Evolutionary conservation across 2,888 invertebrate species (phyloP).

Genomic region (Synanthedon andrenaeformis): DNA sequence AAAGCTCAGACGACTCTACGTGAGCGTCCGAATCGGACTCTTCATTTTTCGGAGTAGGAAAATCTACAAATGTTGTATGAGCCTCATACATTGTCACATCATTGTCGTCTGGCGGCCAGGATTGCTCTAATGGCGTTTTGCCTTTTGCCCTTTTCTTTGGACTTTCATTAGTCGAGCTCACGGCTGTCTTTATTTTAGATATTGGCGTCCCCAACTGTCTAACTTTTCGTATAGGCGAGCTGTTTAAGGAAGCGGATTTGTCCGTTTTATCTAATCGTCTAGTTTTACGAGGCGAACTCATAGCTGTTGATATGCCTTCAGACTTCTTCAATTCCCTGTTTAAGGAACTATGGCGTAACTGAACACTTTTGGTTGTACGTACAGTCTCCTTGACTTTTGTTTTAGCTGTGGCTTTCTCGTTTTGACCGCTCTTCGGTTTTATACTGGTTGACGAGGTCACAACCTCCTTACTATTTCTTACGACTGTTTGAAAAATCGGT

Average conservation of each 20-base stretch:
- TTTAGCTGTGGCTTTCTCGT: constrained; percentile 42
- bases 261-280: constrained; percentile 57
- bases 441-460: constrained; percentile 40
- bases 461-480: constrained; percentile 43
- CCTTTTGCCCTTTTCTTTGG: constrained; percentile 47
- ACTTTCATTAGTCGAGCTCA: constrained; percentile 51
- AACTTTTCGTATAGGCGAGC: constrained; percentile 61
- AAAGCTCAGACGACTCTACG: constrained; percentile 51
- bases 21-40: constrained; percentile 58
- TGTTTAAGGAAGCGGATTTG: constrained; percentile 56
- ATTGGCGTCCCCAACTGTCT: constrained; percentile 48
- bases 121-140: constrained; percentile 35
- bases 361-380: constrained; percentile 42
- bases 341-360: constrained; percentile 52
- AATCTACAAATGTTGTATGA: constrained; percentile 52
- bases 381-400: constrained; percentile 37
- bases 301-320: constrained; percentile 43
- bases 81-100: constrained; percentile 65
- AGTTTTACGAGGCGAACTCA: constrained; percentile 59
- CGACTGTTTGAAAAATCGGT: constrained; percentile 61
- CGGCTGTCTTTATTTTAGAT: constrained; percentile 32
- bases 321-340: constrained; percentile 49
- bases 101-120: constrained; percentile 42
- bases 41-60: constrained; percentile 43
- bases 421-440: constrained; percentile 29